Evolutionary conservation across 2,888 invertebrate genomes (phyloP), one percentile per base, ranked within the genome.

Genomic region (Clepsis dumicolana): DNA sequence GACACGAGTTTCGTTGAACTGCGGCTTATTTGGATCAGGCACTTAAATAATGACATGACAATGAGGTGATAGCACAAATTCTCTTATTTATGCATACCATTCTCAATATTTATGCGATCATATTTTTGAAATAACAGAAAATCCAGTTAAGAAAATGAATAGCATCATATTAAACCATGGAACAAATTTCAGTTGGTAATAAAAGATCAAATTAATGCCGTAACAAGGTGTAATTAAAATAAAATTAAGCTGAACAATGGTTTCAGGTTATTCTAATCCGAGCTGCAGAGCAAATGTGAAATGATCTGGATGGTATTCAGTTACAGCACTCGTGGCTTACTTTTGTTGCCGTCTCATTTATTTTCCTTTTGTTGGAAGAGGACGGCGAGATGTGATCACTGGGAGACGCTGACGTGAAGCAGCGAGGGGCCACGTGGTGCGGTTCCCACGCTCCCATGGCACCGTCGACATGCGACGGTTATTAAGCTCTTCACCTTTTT

Each of bases 401-500:
- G 21, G 41, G 59, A 35, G n/a, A 38, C 8, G 10, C 70, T 71
- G 64, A 35, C 61, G 68, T 21, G 68, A 4, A 48, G 12, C 21
- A 21, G 18, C 10, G 70, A 63, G 63, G 59, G 70, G 66, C 70
- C 80, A 76, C 82, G 79, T 86, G 88, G 81, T 80, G 73, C 71
- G 74, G 80, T 85, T 91, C 92, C 87, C 91, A 91, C 91, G 89
- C 71, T 78, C 79, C 76, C 32, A 21, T 64, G 56, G 32, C 76
- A 76, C 86, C 88, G 77, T 86, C 87, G 87, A 88, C 91, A 90
- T 86, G 91, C 92, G 89, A 91, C 91, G 90, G 88, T 89, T 91
- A 90, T 91, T 91, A 92, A 92, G 89, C 89, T 87, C 90, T 90
- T 89, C 90, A 86, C 87, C 88, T 91, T 91, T 68, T 90, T 91